Evolutionary conservation across 2,113 vertebrate genomes (phyloP), one percentile per base, ranked within the genome.

Genomic region (Dasyurus viverrinus): DNA sequence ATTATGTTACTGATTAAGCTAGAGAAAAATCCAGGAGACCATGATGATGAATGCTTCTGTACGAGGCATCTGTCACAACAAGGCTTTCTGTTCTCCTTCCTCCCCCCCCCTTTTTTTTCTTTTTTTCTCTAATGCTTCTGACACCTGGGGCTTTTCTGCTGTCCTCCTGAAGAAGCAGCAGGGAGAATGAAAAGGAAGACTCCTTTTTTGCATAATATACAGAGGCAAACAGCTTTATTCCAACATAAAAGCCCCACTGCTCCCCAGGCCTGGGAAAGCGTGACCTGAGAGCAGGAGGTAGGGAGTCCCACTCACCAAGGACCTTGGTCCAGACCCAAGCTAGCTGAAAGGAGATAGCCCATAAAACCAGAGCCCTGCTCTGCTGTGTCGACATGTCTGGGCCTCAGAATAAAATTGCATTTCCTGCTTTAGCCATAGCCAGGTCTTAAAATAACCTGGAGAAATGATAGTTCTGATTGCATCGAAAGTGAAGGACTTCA

Each of bases 391-490:
- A 99, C 98, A 98, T 99, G 99, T 98, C 99, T 98, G 98, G 98
- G 98, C 99, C 99, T 99, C 99, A 99, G 99, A 99, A 99, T 99
- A 99, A 99, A 99, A 99, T 97, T 97, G 98, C 98, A 98, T 99
- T 99, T 99, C 99, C 99, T 99, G 99, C 99, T 99, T 99, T 99
- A 99, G 99, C 99, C 98, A 98, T 98, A 98, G 98, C 99, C 99
- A 98, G 97, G 98, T 98, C 99, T 99, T 99, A 99, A 99, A 99
- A 99, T 99, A 99, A 99, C 99, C 98, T 98, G 94, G 96, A 99
- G 98, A 99, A 99, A 99, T 99, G 99, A 99, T 98, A 99, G 98
- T 98, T 98, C 98, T 98, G 98, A 99, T 99, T 98, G 98, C 98
- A 98, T 97, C 97, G 98, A 99, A 99, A 99, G 98, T 98, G 97